These are phyloP conservation scores for Drosophila acutilabella DNA, from an alignment of 2,888 invertebrate species.

Conservation along the genomic window DNA sequence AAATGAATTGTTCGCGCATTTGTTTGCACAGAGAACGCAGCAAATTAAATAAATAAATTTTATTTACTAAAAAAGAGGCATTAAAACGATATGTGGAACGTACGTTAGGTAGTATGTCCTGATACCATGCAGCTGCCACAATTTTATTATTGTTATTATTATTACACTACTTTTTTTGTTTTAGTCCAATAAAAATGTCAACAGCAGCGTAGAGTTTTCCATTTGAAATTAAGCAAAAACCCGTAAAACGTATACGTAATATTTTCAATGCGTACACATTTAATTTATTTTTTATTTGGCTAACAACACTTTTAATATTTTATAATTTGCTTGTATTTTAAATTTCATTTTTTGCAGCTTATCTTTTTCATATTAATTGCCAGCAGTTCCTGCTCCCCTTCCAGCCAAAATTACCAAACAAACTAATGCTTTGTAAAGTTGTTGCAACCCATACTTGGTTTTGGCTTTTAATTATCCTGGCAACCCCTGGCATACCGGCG, in stretches of 20 bases:
- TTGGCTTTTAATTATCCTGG: constrained; percentile 70
- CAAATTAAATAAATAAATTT: constrained; percentile 73
- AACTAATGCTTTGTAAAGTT: constrained; percentile 51
- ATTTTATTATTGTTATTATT: constrained; percentile 54
- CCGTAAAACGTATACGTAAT: constrained; percentile 28
- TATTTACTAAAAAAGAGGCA: constrained; percentile 59
- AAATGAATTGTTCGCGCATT: constrained; percentile 75
- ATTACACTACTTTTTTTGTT: constrained; percentile 5
- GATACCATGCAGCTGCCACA: constrained; percentile 52
- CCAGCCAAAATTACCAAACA: neutral
- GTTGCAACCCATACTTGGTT: constrained; percentile 51
- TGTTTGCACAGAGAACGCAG: constrained; percentile 59
- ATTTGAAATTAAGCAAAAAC: constrained; percentile 62
- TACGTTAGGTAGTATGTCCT: constrained; percentile 9
- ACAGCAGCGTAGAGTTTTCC: constrained; percentile 61
- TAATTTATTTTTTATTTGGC: constrained; percentile 28
- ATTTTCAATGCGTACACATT: constrained; percentile 37
- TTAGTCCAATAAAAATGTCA: constrained; percentile 73
- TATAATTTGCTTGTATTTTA: constrained; percentile 45
- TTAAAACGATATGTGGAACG: constrained; percentile 45
- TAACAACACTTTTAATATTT: constrained; percentile 61
- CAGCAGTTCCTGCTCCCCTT: constrained; percentile 2
- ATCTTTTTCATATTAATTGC: constrained; percentile 65
- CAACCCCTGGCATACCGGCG: constrained; percentile 45
- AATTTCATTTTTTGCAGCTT: constrained; percentile 49